Percentiles rank a stretch among this genome's conserved stretches.
phyloP scores from a whole-genome alignment of 2,888 invertebrate species.

The Lampropteryx suffumata region DNA sequence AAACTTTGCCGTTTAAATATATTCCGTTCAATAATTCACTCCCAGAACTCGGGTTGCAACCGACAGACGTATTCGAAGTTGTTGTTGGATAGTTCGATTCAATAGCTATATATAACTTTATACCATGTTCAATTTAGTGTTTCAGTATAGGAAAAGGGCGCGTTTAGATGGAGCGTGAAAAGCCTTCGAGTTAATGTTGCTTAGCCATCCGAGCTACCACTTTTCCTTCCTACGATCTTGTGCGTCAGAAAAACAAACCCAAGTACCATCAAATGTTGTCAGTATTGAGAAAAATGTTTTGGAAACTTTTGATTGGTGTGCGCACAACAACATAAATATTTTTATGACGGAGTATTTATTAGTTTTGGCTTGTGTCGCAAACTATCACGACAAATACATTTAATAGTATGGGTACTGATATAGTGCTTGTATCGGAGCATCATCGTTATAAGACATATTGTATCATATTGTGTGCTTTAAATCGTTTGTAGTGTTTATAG shows the following conservation, averaged over 20 bases:
- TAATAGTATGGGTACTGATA: background rate
- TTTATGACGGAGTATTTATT: constrained; percentile 14
- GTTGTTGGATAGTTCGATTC: background rate
- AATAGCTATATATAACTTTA: background rate
- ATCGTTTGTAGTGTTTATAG: too few species aligned
- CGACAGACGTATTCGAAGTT: constrained; percentile 1
- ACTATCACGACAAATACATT: constrained; percentile 10
- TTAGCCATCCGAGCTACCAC: too few species aligned
- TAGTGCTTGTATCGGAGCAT: too few species aligned
- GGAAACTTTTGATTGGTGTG: constrained; percentile 22
- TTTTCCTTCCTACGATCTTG: constrained; percentile 5
- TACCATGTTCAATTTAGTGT: background rate
- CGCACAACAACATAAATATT: constrained; percentile 18
- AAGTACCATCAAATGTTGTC: constrained; percentile 18
- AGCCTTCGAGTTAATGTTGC: too few species aligned
- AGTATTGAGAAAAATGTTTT: constrained; percentile 14
- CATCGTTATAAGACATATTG: too few species aligned
- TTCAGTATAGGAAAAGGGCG: too few species aligned
- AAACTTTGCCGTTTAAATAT: background rate
- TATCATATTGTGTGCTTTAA: too few species aligned
- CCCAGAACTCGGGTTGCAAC: constrained; percentile 2
- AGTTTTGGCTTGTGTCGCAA: constrained; percentile 9
- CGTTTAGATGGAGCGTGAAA: too few species aligned
- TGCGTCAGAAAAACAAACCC: constrained; percentile 18
- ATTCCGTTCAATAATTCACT: constrained; percentile 12